These are phyloP conservation scores for Caenorhabditis imperialis DNA, from an alignment of 2,888 invertebrate genomes.

Conservation along the genomic window DNA sequence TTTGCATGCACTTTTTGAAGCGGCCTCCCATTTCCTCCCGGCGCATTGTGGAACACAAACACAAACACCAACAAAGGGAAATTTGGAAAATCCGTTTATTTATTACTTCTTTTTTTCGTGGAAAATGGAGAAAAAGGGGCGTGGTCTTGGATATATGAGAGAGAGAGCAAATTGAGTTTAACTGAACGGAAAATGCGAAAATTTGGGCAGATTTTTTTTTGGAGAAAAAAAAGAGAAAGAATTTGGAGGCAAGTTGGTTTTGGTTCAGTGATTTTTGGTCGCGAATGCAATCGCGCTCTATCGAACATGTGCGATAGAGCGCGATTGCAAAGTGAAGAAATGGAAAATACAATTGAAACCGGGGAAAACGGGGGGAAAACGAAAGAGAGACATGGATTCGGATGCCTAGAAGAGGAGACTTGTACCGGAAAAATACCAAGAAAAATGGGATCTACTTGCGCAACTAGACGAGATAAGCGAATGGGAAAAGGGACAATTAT, in stretches of 20 bases:
- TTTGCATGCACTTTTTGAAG: slow-evolving; percentile 18
- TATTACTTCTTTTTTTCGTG: slow-evolving; percentile 27
- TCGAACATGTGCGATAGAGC: slow-evolving; percentile 5
- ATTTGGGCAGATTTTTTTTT: neutral
- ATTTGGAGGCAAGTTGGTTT: slow-evolving; percentile 4
- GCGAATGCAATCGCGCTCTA: slow-evolving; percentile 5
- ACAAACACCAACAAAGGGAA: neutral
- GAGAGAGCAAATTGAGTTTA: slow-evolving; percentile 2
- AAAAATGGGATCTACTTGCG: slow-evolving; percentile 4
- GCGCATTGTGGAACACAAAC: neutral
- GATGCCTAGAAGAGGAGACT: neutral
- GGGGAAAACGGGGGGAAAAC: too few species aligned
- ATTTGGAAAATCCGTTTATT: slow-evolving; percentile 15
- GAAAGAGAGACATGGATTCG: neutral
- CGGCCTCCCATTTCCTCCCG: neutral
- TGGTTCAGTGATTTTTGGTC: slow-evolving; percentile 1
- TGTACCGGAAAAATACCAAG: too few species aligned
- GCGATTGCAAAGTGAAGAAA: neutral
- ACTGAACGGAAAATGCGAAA: neutral
- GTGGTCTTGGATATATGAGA: slow-evolving; percentile 4
- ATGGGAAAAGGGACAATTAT: slow-evolving; percentile 29
- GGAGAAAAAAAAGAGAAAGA: slow-evolving; percentile 1
- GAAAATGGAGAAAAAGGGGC: neutral
- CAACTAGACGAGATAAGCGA: slow-evolving; percentile 7
- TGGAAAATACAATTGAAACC: too few species aligned